A percentile compares a stretch with the other conserved stretches of the same genome.
phyloP scores from a whole-genome alignment of 2,797 vertebrate species.

The Nyctalus aviator region DNA sequence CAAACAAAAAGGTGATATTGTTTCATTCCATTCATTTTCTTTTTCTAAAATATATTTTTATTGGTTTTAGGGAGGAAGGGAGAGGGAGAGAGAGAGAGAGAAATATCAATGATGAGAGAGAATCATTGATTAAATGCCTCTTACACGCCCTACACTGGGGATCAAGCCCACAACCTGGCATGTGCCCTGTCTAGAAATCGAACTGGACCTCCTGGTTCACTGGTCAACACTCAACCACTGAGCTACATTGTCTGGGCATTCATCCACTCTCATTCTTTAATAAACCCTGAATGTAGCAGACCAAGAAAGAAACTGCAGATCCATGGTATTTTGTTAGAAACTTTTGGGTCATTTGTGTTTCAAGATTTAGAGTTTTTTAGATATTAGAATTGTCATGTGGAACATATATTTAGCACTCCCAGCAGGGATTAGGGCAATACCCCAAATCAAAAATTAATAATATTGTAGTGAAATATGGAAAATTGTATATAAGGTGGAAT shows the following conservation, averaged over 20 bases:
- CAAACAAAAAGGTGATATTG: not conserved
- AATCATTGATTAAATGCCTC: too few relatives aligned
- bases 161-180: too few relatives aligned
- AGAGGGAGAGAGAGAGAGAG: too few relatives aligned
- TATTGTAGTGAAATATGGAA: constrained; percentile 24
- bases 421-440: not conserved
- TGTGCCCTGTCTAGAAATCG: too few relatives aligned
- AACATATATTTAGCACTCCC: not conserved
- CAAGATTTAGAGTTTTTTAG: constrained; percentile 34
- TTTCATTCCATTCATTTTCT: constrained; percentile 35
- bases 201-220: too few relatives aligned
- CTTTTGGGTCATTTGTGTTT: not conserved
- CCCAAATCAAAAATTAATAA: constrained; percentile 14
- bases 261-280: constrained; percentile 25
- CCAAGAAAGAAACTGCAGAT: not conserved
- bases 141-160: too few relatives aligned
- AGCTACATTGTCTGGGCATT: too few relatives aligned
- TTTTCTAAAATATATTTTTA: too few relatives aligned
- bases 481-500: constrained; percentile 15
- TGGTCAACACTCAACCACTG: too few relatives aligned
- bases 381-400: constrained; percentile 35
- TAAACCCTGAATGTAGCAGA: not conserved
- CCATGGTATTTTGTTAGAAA: constrained; percentile 7
- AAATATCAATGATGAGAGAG: too few relatives aligned
- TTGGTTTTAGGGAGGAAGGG: too few relatives aligned